Conservation (phyloP, 2,113 vertebrate genomes). For the Osmerus mordax region DNA sequence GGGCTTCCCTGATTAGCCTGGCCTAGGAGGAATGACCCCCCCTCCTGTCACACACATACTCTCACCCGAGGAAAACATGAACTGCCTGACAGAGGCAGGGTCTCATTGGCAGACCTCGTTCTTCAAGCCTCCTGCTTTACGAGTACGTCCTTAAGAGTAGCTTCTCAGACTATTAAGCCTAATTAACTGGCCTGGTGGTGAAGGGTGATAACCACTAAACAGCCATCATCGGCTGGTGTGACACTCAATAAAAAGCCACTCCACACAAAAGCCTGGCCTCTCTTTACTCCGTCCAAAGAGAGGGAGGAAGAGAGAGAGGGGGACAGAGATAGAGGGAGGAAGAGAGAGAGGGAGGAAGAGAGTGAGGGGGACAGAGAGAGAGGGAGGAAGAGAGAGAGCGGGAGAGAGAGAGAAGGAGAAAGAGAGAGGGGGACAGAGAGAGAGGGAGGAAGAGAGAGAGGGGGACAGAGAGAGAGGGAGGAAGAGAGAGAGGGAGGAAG, state of each 20-base stretch:
- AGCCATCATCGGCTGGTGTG: constrained; percentile 56
- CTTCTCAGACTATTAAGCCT: constrained; percentile 67
- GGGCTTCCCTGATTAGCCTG: constrained; percentile 56
- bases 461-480: not conserved
- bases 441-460: no score
- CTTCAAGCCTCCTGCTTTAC: constrained; percentile 27
- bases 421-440: constrained; percentile 16
- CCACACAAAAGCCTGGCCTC: constrained; percentile 15
- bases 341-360: constrained; percentile 8
- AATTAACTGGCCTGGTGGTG: constrained; percentile 70
- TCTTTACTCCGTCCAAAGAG: not conserved
- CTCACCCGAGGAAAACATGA: not conserved
- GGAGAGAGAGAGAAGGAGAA: constrained; percentile 3
- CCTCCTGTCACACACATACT: no score
- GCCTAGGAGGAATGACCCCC: constrained; percentile 9
- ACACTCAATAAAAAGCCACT: constrained; percentile 64
- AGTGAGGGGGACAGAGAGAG: constrained; percentile 11
- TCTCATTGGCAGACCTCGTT: not conserved
- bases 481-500: constrained; percentile 34
- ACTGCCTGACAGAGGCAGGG: not conserved
- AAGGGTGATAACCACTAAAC: constrained; percentile 62
- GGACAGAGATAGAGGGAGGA: constrained; percentile 4
- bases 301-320: not conserved
- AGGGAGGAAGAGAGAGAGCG: constrained; percentile 6
- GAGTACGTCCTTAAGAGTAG: constrained; percentile 64